Evolutionary conservation across 2,888 invertebrate genomes (phyloP), one percentile per base, ranked within the genome.

Genomic region (Papilio demoleus): DNA sequence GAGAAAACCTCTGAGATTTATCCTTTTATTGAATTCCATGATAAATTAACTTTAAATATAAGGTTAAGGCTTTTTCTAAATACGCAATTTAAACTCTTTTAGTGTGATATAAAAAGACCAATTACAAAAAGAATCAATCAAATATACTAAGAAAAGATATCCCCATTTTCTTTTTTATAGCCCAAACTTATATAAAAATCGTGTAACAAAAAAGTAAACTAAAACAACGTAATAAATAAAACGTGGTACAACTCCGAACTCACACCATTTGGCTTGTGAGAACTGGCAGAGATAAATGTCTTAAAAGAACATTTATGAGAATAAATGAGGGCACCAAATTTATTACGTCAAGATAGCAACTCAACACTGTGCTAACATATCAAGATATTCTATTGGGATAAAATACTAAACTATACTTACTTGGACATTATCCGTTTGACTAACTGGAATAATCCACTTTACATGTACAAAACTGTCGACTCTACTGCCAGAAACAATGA

Each of bases 201-300:
- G 27, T 53, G 53, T 53, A n/a, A 53, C 53, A 53, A 27, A 50
- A n/a, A 53, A 19, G 14, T 53, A n/a, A 27, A 27, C 27, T 53
- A 14, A 53, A 27, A 53, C 27, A 53, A 53, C 27, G 14, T 24
- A 53, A 53, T 53, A 53, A 53, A 53, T 53, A 53, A 53, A 53
- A 53, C 6, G 53, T 53, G 53, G 27, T 53, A 53, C 27, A 27
- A 53, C 53, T 50, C 6, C 14, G 14, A 50, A 50, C 50, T 50
- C 50, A 50, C 50, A 50, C 24, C 50, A 50, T 50, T 50, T 50
- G 27, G 50, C 50, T 50, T 53, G 53, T 27, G 53, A 5, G 27
- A 53, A 53, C 53, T 53, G 53, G 27, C 53, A 53, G 53, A 53
- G 53, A 53, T 53, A 53, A 53, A 53, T 53, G 53, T 53, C 53